phyloP scores from a whole-genome alignment of 2,113 vertebrate species.

The Aptenodytes forsteri region DNA sequence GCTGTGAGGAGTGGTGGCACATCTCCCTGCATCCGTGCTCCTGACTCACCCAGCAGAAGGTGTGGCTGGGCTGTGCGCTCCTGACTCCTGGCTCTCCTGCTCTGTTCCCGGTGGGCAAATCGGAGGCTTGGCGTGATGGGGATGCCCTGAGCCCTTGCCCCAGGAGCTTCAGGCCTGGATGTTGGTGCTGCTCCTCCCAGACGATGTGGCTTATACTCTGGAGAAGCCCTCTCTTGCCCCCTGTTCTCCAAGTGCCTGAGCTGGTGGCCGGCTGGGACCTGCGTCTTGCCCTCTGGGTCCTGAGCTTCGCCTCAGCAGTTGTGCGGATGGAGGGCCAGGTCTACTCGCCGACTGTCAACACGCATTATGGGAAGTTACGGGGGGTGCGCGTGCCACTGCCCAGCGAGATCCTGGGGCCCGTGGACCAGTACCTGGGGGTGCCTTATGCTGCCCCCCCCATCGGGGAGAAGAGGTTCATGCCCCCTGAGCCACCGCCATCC shows the following conservation, averaged over 20 bases:
- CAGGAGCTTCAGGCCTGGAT: conserved; percentile 74
- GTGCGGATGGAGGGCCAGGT: conserved; percentile 80
- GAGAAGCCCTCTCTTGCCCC: conserved; percentile 68
- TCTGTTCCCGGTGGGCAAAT: neutral
- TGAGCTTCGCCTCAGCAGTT: conserved; percentile 83
- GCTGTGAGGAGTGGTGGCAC: neutral
- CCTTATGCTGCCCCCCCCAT: conserved; percentile 90
- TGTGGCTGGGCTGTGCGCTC: neutral
- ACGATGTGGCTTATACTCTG: conserved; percentile 78
- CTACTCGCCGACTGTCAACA: conserved; percentile 96
- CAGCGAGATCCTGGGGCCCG: conserved; percentile 95
- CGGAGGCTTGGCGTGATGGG: neutral
- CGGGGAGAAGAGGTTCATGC: conserved; percentile 95
- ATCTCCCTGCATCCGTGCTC: neutral
- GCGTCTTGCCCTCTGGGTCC: conserved; percentile 83
- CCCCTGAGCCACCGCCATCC: conserved; percentile 92
- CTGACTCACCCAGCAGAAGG: neutral
- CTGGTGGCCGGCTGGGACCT: conserved; percentile 74
- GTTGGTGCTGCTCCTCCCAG: conserved; percentile 68
- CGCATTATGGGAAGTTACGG: conserved; percentile 95
- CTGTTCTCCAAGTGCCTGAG: conserved; percentile 75
- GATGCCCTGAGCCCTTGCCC: conserved; percentile 53
- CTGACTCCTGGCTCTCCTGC: neutral
- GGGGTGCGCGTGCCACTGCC: conserved; percentile 91
- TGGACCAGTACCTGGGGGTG: conserved; percentile 87